Conservation (phyloP, 1,140 invertebrate genomes). For the Nylanderia fulva region DNA sequence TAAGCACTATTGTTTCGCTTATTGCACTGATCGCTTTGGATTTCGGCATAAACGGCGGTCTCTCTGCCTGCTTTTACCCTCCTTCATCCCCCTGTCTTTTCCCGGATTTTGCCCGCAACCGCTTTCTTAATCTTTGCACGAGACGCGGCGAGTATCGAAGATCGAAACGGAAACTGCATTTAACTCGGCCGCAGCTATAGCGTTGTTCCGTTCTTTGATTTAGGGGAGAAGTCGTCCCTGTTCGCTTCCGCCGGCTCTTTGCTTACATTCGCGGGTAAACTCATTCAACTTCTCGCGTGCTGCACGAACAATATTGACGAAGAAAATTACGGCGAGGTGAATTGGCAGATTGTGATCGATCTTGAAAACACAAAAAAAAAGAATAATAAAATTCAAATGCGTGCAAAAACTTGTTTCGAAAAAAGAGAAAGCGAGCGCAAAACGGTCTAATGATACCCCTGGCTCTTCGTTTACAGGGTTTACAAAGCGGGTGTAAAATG, state of each 20-base stretch:
- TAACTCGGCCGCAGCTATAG: slow-evolving; percentile 59
- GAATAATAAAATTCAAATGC: neutral
- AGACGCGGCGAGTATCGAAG: slow-evolving; percentile 14
- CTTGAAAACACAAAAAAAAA: neutral
- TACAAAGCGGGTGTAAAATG: neutral
- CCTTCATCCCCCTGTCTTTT: neutral
- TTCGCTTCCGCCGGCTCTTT: neutral
- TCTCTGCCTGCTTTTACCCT: neutral
- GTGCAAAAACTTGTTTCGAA: neutral
- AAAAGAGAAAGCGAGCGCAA: neutral
- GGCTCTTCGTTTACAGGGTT: neutral
- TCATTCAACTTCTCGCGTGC: neutral
- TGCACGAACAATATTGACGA: neutral
- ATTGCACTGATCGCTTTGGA: slow-evolving; percentile 77
- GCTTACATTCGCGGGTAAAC: neutral
- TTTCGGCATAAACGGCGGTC: slow-evolving; percentile 69
- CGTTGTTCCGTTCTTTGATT: slow-evolving; percentile 66
- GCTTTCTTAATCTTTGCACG: slow-evolving; percentile 5
- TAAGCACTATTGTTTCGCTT: slow-evolving; percentile 78
- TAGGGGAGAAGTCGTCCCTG: slow-evolving; percentile 64
- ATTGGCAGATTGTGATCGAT: neutral
- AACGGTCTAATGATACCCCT: neutral
- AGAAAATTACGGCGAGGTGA: neutral
- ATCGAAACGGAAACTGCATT: slow-evolving; percentile 69
- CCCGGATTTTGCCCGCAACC: neutral